Conservation (phyloP, 1,140 invertebrate species). For the Scylla paramamosain region DNA sequence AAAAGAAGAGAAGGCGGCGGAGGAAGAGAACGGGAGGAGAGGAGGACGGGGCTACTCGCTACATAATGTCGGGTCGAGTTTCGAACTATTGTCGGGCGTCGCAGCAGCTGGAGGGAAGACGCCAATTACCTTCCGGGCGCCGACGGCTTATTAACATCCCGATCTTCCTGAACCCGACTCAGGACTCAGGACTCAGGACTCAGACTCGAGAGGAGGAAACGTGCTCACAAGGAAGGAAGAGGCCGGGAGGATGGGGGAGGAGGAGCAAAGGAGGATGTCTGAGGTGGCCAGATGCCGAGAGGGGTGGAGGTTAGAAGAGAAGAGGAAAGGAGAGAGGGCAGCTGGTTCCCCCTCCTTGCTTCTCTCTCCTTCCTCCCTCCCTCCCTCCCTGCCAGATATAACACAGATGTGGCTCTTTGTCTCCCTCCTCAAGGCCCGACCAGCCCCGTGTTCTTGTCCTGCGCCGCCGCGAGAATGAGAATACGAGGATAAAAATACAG, state of each 20-base stretch:
- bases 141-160: neutral
- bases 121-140: neutral
- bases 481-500: neutral
- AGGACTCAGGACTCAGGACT: neutral
- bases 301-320: neutral
- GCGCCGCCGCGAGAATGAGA: neutral
- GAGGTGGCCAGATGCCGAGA: conserved; percentile 17
- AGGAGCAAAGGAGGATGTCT: neutral
- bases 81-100: neutral
- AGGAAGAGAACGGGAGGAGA: neutral
- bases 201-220: neutral
- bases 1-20: neutral
- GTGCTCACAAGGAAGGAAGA: neutral
- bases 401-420: neutral
- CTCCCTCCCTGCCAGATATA: neutral
- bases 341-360: neutral
- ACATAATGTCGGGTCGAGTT: neutral
- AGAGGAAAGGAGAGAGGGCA: neutral
- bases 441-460: neutral
- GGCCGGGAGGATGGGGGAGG: neutral
- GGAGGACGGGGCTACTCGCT: neutral
- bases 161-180: neutral
- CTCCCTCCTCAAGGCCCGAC: neutral
- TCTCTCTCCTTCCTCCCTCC: neutral
- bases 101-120: neutral